Base-by-base conservation (phyloP, 2,888 invertebrate species). In the Mesorhabditis belari region DNA sequence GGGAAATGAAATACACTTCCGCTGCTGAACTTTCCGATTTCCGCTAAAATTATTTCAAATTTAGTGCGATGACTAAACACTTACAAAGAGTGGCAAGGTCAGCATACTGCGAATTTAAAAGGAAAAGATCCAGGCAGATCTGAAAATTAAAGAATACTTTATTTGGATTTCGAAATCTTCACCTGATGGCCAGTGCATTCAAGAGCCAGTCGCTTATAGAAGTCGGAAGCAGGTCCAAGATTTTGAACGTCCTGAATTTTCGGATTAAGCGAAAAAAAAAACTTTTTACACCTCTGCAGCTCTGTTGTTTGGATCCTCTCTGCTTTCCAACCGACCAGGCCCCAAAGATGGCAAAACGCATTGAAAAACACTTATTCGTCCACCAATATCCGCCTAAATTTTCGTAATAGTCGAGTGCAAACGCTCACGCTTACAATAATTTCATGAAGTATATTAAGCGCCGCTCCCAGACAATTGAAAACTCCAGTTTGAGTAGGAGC, bases 121-220 rank as follows among this genome's bases (percentile, higher is more conserved):
- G 84, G 85, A 98, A 98, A 77, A 98, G 82, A 83, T 99, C 98
- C 2, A 96, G 91, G 5, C 71, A 70, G 25, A 79, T 69, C 56
- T 78, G 78, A n/a, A 69, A 63, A 25, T n/a, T 51, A 19, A 19
- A 19, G 9, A 51, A 19, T 12, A 12, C 21, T 51, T 51, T 51
- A 51, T 23, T 12, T 21, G 12, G 51, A 51, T 51, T 19, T 19
- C 12, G 23, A 27, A 27, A 58, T 6, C 19, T 93, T 91, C 57
- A 95, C 88, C 82, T 96, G 95, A 77, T 92, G 92, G 0, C 91
- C 92, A 73, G 92, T 93, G 83, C 95, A 96, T 82, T 98, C 95
- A 55, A 98, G 83, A 0, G 98, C 93, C 29, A 93, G 84, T 54
- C 92, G 88, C 84, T 98, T 98, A 85, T 93, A 93, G 85, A 95